Conservation (phyloP, 2,888 invertebrate species). For the Coelinius sp. region DNA sequence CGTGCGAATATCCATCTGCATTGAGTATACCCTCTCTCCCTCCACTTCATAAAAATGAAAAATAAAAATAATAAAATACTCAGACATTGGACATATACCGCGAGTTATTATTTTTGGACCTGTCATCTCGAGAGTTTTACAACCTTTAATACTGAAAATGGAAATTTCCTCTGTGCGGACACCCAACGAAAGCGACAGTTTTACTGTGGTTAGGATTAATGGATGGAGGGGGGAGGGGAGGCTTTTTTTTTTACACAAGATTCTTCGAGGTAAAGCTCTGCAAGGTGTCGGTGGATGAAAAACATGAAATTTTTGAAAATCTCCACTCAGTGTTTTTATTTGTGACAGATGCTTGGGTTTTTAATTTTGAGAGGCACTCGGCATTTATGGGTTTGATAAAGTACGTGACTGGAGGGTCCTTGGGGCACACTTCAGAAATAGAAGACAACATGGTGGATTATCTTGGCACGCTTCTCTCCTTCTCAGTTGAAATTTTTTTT, state of each 20-base stretch:
- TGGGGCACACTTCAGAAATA: not conserved
- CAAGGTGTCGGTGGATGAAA: not conserved
- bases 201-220: constrained; percentile 4
- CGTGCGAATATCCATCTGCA: not conserved
- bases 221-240: no score
- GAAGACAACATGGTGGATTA: no score
- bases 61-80: not conserved
- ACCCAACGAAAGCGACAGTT: constrained; percentile 14
- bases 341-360: not conserved
- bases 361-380: constrained; percentile 34
- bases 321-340: no score
- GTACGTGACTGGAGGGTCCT: constrained; percentile 39
- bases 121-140: constrained; percentile 24
- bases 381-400: constrained; percentile 3
- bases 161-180: not conserved
- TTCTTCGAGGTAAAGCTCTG: not conserved
- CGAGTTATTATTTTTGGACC: constrained; percentile 21
- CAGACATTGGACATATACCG: constrained; percentile 21
- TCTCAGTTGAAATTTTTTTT: no score
- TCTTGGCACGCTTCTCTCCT: no score
- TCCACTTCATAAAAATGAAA: not conserved
- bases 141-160: constrained; percentile 26
- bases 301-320: not conserved
- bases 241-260: constrained; percentile 7
- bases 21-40: not conserved